phyloP scores from a whole-genome alignment of 2,888 invertebrate species.

The Drosophila engyochracea region DNA sequence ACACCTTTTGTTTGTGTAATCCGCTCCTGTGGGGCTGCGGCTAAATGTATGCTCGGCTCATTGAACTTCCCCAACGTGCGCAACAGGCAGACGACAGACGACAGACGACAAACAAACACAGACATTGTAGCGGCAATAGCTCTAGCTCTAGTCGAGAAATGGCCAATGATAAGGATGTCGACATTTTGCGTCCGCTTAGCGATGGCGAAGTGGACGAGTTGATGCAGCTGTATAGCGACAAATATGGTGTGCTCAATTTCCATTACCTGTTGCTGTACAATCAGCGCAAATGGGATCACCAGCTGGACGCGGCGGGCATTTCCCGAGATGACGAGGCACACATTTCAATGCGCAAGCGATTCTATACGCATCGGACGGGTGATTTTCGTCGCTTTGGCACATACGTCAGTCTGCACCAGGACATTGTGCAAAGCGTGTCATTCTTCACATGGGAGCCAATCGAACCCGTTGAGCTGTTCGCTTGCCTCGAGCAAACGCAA shows the following conservation, averaged over 20 bases:
- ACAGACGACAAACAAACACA: constrained; percentile 26
- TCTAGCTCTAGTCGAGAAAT: constrained; percentile 32
- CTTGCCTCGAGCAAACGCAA: constrained; percentile 73
- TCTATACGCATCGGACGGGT: constrained; percentile 72
- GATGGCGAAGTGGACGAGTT: constrained; percentile 73
- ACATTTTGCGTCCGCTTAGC: constrained; percentile 75
- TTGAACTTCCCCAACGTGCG: background rate
- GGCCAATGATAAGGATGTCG: constrained; percentile 61
- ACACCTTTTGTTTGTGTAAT: background rate
- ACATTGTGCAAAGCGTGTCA: constrained; percentile 78
- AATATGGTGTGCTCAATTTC: constrained; percentile 68
- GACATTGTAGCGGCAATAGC: constrained; percentile 24
- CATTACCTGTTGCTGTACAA: constrained; percentile 81
- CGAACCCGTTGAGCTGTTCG: constrained; percentile 62
- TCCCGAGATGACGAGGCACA: constrained; percentile 15
- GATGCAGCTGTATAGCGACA: constrained; percentile 67
- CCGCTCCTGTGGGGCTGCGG: constrained; percentile 34
- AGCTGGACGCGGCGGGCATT: constrained; percentile 54
- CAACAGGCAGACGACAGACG: constrained; percentile 26
- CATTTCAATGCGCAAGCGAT: constrained; percentile 72
- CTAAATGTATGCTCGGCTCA: background rate
- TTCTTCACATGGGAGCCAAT: constrained; percentile 78
- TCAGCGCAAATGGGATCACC: constrained; percentile 79
- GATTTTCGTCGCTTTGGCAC: constrained; percentile 78
- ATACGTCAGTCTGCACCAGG: constrained; percentile 79